Evolutionary conservation across 2,113 vertebrate genomes (phyloP), one percentile per base, ranked within the genome.

Genomic region (Eulacestoma nigropectus): DNA sequence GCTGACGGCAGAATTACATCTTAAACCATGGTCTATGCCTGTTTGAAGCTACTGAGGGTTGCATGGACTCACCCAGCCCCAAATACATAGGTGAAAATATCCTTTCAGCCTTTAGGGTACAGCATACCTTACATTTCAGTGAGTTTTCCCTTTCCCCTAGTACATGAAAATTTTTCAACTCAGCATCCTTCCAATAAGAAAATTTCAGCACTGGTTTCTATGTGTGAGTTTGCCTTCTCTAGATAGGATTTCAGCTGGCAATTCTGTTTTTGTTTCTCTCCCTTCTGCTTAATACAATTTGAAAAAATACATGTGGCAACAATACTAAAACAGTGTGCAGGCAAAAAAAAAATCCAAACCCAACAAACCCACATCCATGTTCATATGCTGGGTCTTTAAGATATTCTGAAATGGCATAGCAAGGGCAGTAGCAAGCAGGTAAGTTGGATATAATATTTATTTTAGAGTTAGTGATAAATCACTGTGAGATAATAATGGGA

Each of bases 381-480:
- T 86, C 46, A 32, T 69, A n/a, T 78, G 46, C 78, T 69, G 52
- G 47, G 68, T 94, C 82, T 95, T 95, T 92, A 93, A 97, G 89
- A 90, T 90, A 95, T 92, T 86, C 78, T 19, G 35, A 96, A 97
- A 84, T 89, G 62, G 70, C 52, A 46, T 59, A 96, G 83, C 74
- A 95, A 93, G 87, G 85, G 88, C 50, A 87, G n/a, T 52, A 87
- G 59, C 84, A 92, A 94, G 86, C 78, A 89, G 50, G 75, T 96
- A 95, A 97, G 95, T 85, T 91, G 93, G 84, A 96, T 96, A 84
- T 90, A 92, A 93, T 81, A 87, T 95, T 95, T 93, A 75, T 86
- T 96, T 97, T 90, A 84, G 95, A 98, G 96, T 93, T 95, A 96
- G 95, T 80, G 95, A 97, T 98, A 97, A 97, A 97, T 98, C 95